Evolutionary conservation across 2,113 vertebrate species (phyloP).

Genomic region (Heloderma charlesbogerti): DNA sequence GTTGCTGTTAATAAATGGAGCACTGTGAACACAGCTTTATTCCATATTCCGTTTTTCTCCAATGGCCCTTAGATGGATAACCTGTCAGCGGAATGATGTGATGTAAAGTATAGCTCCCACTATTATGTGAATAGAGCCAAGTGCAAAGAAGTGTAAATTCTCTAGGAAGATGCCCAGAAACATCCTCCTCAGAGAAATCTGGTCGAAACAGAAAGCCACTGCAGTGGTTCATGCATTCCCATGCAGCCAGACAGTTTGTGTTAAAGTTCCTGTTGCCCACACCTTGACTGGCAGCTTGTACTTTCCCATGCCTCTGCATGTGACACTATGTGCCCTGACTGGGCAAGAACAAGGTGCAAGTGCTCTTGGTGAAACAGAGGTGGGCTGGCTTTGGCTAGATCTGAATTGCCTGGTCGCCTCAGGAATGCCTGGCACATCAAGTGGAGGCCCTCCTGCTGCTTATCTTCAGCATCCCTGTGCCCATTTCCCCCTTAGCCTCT

Average conservation of each 20-base stretch:
- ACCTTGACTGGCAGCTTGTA: too few relatives aligned
- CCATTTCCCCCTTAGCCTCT: not conserved
- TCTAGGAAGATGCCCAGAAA: not conserved
- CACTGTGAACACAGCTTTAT: not conserved
- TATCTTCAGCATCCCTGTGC: not conserved
- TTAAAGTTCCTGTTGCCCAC: too few relatives aligned
- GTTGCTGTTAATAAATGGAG: not conserved
- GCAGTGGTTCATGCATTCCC: too few relatives aligned
- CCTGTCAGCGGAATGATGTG: not conserved
- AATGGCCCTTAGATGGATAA: not conserved
- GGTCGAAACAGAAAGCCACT: too few relatives aligned
- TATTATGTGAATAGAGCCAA: not conserved
- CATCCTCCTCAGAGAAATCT: too few relatives aligned
- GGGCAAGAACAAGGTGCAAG: too few relatives aligned
- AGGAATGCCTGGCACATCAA: not conserved
- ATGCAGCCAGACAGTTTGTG: too few relatives aligned
- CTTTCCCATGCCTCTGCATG: not conserved
- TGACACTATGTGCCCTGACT: not conserved
- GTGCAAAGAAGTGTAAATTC: not conserved
- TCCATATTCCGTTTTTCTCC: not conserved
- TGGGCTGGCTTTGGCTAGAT: not conserved
- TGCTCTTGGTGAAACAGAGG: too few relatives aligned
- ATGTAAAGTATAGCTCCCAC: not conserved
- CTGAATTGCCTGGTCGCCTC: not conserved
- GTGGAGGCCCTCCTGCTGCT: not conserved